phyloP scores from a whole-genome alignment of 2,888 invertebrate genomes.

The Thereva nobilitata region DNA sequence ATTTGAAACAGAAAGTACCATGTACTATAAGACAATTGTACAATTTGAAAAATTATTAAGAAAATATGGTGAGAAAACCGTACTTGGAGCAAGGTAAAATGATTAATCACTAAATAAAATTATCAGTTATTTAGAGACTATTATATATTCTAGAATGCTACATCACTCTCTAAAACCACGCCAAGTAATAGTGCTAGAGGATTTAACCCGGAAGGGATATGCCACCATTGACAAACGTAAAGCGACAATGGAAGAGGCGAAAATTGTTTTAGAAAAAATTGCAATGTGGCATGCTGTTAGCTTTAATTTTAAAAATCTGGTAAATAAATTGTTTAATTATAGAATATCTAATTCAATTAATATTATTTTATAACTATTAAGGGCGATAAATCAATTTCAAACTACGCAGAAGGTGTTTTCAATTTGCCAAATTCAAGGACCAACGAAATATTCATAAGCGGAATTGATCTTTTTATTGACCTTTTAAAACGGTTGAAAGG shows the following conservation, averaged over 20 bases:
- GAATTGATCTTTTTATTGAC: background rate
- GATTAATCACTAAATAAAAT: constrained; percentile 40
- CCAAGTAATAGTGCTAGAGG: constrained; percentile 56
- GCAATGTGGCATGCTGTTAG: constrained; percentile 26
- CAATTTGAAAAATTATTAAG: constrained; percentile 47
- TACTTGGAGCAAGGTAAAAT: constrained; percentile 43
- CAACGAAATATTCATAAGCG: background rate
- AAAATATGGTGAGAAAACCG: constrained; percentile 45
- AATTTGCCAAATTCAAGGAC: background rate
- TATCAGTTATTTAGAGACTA: constrained; percentile 57
- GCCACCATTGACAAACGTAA: background rate
- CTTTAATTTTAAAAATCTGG: constrained; percentile 14
- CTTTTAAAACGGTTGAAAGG: background rate
- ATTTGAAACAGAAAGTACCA: constrained; percentile 49
- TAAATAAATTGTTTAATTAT: background rate
- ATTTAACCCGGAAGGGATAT: constrained; percentile 51
- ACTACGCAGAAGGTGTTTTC: constrained; percentile 4
- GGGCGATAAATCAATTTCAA: constrained; percentile 1
- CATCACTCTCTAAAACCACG: constrained; percentile 37
- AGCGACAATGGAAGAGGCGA: background rate
- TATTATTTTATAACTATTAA: background rate
- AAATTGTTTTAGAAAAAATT: constrained; percentile 3
- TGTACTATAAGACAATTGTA: constrained; percentile 50
- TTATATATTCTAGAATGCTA: constrained; percentile 47
- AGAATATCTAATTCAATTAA: background rate